These are phyloP conservation scores for Willisornis vidua DNA, from an alignment of 2,113 vertebrate species.

Conservation along the genomic window DNA sequence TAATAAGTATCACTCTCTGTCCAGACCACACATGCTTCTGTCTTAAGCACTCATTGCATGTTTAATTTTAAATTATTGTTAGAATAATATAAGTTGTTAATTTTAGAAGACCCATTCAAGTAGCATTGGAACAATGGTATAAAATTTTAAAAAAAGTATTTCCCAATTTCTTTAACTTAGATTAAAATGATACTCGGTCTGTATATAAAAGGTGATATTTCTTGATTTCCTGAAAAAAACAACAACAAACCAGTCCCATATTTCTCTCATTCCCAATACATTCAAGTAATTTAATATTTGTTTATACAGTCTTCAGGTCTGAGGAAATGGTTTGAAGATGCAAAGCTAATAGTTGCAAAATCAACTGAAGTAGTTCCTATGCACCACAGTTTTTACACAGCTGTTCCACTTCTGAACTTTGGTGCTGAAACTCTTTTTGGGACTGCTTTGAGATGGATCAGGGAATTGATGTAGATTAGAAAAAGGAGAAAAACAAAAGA, in stretches of 20 bases:
- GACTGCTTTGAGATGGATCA: not conserved
- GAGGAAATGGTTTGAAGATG: not conserved
- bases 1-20: not conserved
- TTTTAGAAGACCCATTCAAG: not conserved
- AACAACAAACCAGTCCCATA: not conserved
- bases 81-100: not conserved
- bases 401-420: not conserved
- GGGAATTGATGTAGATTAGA: not conserved
- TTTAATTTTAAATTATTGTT: not conserved
- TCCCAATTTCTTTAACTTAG: not conserved
- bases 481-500: not conserved
- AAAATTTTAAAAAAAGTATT: accelerated
- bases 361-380: not conserved
- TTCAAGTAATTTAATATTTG: not conserved
- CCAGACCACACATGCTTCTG: not conserved
- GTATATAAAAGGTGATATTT: not conserved
- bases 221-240: not conserved
- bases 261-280: not conserved
- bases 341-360: not conserved
- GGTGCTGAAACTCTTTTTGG: not conserved
- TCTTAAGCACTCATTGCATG: not conserved
- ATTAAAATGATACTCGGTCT: not conserved
- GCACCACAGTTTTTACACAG: not conserved
- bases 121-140: not conserved
- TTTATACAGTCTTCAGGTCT: not conserved